Conservation (phyloP, 1,140 invertebrate species). For the Aphelinus certus region DNA sequence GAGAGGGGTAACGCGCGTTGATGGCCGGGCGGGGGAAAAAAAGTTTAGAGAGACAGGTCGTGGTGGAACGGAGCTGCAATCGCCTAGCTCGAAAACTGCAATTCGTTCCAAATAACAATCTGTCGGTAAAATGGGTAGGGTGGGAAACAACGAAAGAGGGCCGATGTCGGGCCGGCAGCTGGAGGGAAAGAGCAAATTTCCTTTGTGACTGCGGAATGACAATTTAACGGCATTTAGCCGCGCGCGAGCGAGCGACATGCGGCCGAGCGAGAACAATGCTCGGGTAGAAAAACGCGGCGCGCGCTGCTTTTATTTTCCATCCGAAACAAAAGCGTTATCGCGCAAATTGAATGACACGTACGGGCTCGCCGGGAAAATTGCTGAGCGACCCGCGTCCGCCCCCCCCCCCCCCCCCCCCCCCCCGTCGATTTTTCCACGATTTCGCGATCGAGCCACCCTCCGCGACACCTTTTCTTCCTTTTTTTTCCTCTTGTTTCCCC, state of each 20-base stretch:
- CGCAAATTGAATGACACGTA: conserved; percentile 62
- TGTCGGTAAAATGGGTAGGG: conserved; percentile 55
- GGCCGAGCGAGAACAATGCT: conserved; percentile 54
- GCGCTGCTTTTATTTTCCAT: conserved; percentile 54
- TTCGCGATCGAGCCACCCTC: no score
- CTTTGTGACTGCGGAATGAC: conserved; percentile 63
- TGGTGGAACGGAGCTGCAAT: no score
- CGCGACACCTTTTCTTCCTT: no score
- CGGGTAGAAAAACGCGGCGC: not conserved
- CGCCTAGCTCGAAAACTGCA: conserved; percentile 38
- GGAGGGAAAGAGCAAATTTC: conserved; percentile 54
- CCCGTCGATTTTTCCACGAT: no score
- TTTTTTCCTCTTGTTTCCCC: no score
- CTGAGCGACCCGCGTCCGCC: no score
- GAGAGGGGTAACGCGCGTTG: no score
- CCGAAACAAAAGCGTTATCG: conserved; percentile 63
- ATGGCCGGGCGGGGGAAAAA: no score
- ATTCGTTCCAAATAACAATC: conserved; percentile 55
- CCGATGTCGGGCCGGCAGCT: conserved; percentile 40
- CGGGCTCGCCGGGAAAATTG: no score
- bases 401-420: no score
- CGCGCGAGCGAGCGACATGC: conserved; percentile 44
- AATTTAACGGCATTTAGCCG: conserved; percentile 65
- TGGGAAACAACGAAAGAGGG: not conserved
- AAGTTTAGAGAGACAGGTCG: no score